phyloP scores from a whole-genome alignment of 1,140 invertebrate genomes.

The Stratiolaelaps scimitus region DNA sequence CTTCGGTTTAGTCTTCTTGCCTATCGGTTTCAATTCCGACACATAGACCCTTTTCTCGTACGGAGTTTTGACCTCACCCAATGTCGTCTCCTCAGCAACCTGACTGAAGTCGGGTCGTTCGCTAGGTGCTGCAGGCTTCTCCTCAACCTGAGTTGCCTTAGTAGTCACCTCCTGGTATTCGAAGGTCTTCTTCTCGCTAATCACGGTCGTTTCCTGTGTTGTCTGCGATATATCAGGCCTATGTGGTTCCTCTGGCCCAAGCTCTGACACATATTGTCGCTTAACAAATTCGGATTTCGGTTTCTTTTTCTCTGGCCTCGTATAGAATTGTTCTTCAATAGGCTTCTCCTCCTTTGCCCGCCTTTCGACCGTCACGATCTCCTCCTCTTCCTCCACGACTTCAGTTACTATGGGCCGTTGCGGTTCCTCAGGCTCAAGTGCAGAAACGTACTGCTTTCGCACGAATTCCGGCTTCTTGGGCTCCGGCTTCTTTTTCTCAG shows the following conservation, averaged over 20 bases:
- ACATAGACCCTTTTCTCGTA: constrained; percentile 32
- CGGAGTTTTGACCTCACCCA: too few species aligned
- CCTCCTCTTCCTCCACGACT: background rate
- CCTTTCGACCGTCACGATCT: too few species aligned
- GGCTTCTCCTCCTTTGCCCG: too few species aligned
- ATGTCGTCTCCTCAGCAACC: too few species aligned
- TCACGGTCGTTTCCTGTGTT: too few species aligned
- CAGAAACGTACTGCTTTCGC: background rate
- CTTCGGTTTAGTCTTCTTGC: constrained; percentile 28
- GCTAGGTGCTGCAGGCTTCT: too few species aligned
- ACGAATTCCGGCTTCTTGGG: constrained; percentile 8
- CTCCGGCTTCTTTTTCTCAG: background rate
- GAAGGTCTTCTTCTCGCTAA: too few species aligned
- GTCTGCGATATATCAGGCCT: too few species aligned
- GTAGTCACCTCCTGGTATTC: too few species aligned
- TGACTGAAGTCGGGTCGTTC: too few species aligned
- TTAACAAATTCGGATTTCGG: background rate
- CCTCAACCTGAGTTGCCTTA: too few species aligned
- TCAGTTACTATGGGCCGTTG: too few species aligned
- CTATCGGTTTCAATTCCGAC: constrained; percentile 31
- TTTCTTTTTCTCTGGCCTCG: constrained; percentile 23
- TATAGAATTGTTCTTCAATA: constrained; percentile 4
- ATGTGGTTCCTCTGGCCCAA: background rate
- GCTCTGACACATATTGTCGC: constrained; percentile 1
- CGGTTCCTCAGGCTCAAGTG: background rate